phyloP scores from a whole-genome alignment of 2,797 vertebrate species.

The Anguilla anguilla region DNA sequence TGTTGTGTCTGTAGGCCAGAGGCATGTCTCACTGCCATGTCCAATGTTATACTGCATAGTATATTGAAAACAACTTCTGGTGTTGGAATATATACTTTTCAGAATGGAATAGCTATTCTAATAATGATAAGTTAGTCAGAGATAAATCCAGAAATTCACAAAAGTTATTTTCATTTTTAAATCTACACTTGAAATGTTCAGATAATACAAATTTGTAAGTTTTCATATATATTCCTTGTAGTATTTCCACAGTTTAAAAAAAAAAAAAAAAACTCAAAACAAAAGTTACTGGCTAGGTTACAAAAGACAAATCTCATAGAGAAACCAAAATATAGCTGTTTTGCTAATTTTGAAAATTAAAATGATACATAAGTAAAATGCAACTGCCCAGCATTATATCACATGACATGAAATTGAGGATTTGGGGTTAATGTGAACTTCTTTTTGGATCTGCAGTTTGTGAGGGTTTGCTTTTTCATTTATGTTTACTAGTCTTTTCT shows the following conservation, averaged over 20 bases:
- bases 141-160: neutral
- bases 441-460: neutral
- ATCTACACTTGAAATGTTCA: neutral
- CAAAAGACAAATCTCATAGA: neutral
- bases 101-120: too few species aligned
- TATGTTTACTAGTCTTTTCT: constrained; percentile 19
- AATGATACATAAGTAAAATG: neutral
- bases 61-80: too few species aligned
- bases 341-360: neutral
- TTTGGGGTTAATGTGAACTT: neutral
- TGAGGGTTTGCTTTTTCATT: neutral
- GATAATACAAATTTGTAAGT: neutral
- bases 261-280: neutral
- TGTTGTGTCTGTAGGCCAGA: neutral
- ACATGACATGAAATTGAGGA: neutral
- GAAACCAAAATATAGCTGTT: neutral
- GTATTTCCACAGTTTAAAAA: neutral
- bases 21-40: neutral
- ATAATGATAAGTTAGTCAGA: neutral
- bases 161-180: neutral
- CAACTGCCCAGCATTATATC: too few species aligned
- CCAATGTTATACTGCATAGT: neutral
- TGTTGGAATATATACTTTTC: too few species aligned
- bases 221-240: neutral
- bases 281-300: too few species aligned